phyloP scores from a whole-genome alignment of 2,797 vertebrate genomes.

The Ptychadena robeensis region DNA sequence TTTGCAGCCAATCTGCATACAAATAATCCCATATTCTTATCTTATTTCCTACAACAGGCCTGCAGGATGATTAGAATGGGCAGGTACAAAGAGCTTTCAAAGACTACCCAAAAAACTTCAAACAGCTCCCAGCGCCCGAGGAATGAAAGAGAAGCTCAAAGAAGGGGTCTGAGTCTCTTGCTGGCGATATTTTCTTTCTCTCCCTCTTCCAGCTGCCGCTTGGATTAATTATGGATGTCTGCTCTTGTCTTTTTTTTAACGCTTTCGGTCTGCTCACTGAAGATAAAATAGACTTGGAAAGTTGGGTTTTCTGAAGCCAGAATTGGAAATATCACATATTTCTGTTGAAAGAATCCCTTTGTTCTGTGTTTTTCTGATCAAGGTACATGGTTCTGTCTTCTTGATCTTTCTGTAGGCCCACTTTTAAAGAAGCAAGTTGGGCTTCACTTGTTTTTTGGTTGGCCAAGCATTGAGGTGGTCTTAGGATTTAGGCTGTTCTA shows the following conservation, averaged over 20 bases:
- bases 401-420: background rate
- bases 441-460: background rate
- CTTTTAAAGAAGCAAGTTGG: background rate
- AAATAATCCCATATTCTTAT: conserved; percentile 51
- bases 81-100: conserved; percentile 61
- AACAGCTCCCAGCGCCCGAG: conserved; percentile 49
- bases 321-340: conserved; percentile 16
- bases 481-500: background rate
- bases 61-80: conserved; percentile 55
- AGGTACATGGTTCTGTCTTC: conserved; percentile 1
- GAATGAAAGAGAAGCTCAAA: conserved; percentile 61
- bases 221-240: conserved; percentile 60
- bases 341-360: conserved; percentile 25
- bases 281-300: conserved; percentile 61
- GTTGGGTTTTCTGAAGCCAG: conserved; percentile 33
- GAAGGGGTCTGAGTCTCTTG: conserved; percentile 38
- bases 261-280: conserved; percentile 39
- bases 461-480: background rate
- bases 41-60: conserved; percentile 55
- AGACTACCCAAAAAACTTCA: conserved; percentile 60
- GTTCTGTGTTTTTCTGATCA: conserved; percentile 46
- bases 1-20: conserved; percentile 57
- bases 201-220: conserved; percentile 55
- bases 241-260: conserved; percentile 44
- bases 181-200: conserved; percentile 51